These are phyloP conservation scores for Threskiornis aethiopicus DNA, from an alignment of 2,797 vertebrate species.

Conservation along the genomic window DNA sequence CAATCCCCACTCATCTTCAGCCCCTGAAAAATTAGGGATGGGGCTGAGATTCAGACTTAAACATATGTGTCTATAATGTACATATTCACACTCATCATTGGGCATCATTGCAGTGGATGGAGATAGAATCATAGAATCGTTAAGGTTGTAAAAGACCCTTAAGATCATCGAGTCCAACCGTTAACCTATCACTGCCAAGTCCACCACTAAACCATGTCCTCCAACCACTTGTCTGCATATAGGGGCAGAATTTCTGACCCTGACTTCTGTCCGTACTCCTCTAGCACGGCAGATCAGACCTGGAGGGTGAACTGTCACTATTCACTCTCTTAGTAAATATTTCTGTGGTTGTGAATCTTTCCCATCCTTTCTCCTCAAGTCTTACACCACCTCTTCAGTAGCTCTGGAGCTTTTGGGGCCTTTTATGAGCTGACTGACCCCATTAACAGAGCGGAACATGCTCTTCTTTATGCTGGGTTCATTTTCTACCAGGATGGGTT, in stretches of 20 bases:
- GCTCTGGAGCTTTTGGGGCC: neutral
- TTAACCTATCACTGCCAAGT: too few species aligned
- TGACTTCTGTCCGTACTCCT: neutral
- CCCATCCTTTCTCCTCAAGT: neutral
- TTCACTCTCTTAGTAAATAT: neutral
- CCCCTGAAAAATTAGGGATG: neutral
- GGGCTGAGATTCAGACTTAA: neutral
- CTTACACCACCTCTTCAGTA: neutral
- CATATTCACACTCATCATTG: accelerated
- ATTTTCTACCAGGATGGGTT: neutral
- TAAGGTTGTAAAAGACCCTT: too few species aligned
- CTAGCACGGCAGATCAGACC: neutral
- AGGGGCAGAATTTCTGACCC: neutral
- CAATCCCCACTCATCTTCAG: neutral
- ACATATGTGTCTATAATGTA: accelerated
- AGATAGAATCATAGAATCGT: neutral
- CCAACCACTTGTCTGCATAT: neutral
- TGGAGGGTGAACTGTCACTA: neutral
- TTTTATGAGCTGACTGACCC: neutral
- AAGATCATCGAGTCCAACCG: too few species aligned
- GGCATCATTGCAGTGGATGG: neutral
- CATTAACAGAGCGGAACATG: neutral
- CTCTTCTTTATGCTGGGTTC: neutral
- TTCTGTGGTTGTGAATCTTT: neutral
- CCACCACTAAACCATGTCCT: neutral